A percentile compares a stretch with the other conserved stretches of the same genome.
These are phyloP conservation scores for Beroe ovata DNA, from an alignment of 37 sponge, comb jelly and placozoan genomes.

Conservation along the genomic window DNA sequence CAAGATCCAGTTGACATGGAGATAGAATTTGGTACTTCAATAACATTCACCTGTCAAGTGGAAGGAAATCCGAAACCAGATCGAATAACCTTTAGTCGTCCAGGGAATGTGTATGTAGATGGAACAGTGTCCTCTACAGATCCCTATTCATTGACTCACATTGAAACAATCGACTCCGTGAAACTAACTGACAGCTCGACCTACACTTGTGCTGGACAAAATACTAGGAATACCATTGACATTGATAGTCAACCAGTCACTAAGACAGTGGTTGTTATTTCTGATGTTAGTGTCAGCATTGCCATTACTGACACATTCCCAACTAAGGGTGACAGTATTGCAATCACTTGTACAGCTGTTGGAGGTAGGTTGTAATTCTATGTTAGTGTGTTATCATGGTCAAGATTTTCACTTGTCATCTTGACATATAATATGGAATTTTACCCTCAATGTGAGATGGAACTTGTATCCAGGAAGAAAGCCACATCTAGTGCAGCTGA, in stretches of 20 bases:
- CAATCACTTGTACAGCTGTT: not conserved
- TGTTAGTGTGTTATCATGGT: not conserved
- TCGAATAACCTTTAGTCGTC: not conserved
- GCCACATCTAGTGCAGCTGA: not conserved
- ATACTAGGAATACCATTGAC: not conserved
- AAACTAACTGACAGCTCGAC: not conserved
- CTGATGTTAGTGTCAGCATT: not conserved
- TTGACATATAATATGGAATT: too few species aligned
- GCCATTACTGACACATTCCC: not conserved
- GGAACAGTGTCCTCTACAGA: not conserved
- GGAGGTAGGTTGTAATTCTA: not conserved
- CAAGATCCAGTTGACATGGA: not conserved
- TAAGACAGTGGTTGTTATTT: not conserved
- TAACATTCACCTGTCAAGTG: not conserved
- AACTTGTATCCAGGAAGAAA: conserved; percentile 41
- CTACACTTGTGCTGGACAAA: not conserved
- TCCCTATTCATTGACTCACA: not conserved
- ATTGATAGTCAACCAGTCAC: not conserved
- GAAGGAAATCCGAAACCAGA: not conserved
- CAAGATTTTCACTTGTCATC: not conserved
- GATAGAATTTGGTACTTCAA: not conserved
- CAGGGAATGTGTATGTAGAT: not conserved
- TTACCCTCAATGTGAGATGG: too few species aligned
- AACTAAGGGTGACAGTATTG: not conserved
- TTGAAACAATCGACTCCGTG: not conserved